Conservation (phyloP, 2,888 invertebrate species). For the Cosmia trapezina region DNA sequence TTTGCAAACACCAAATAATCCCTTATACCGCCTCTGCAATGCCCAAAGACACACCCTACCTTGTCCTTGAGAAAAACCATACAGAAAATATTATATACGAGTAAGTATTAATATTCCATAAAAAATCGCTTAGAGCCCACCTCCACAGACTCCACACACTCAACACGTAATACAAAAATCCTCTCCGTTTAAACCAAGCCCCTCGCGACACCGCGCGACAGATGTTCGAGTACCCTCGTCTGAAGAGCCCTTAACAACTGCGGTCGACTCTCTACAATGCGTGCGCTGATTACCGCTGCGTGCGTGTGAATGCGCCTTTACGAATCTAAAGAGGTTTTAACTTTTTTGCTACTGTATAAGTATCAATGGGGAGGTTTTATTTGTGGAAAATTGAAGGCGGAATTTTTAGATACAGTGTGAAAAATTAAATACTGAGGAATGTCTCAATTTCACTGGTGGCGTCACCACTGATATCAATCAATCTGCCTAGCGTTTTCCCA, state of each 20-base stretch:
- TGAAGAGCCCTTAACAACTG: conserved; percentile 76
- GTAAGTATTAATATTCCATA: conserved; percentile 25
- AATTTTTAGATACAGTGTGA: conserved; percentile 6
- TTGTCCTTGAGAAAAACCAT: not conserved
- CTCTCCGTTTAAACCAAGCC: conserved; percentile 68
- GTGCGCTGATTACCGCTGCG: conserved; percentile 71
- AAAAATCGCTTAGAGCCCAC: conserved; percentile 52
- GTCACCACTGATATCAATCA: too few species aligned
- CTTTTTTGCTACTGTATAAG: conserved; percentile 63
- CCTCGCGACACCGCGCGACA: conserved; percentile 74
- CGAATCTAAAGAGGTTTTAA: conserved; percentile 66
- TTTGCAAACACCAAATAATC: not conserved
- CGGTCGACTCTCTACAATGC: conserved; percentile 73
- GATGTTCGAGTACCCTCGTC: conserved; percentile 81
- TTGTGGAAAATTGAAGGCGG: conserved; percentile 42
- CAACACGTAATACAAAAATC: conserved; percentile 64
- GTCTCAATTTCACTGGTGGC: too few species aligned
- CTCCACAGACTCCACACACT: conserved; percentile 53
- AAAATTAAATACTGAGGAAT: not conserved
- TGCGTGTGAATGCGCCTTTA: conserved; percentile 70
- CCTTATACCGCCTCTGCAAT: not conserved
- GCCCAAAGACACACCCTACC: not conserved
- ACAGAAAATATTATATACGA: not conserved
- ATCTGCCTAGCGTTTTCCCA: too few species aligned
- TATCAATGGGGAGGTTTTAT: conserved; percentile 44